phyloP scores from a whole-genome alignment of 2,888 invertebrate species.

The Salpingus planirostris region DNA sequence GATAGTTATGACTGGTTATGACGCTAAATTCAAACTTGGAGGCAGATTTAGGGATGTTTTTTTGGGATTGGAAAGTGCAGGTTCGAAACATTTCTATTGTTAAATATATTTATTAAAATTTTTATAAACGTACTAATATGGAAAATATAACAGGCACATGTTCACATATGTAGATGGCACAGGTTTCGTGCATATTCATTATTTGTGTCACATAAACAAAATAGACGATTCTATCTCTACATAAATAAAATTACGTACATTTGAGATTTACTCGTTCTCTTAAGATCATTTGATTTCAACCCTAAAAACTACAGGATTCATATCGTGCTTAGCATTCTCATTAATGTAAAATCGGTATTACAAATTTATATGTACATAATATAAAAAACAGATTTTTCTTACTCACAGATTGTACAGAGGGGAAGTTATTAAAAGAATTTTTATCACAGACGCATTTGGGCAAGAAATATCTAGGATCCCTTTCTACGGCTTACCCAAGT shows the following conservation, averaged over 20 bases:
- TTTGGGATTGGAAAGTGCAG: no score
- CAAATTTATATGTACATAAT: constrained; percentile 11
- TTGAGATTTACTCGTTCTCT: constrained; percentile 22
- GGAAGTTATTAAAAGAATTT: constrained; percentile 23
- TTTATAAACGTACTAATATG: constrained; percentile 33
- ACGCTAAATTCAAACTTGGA: no score
- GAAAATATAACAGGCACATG: constrained; percentile 32
- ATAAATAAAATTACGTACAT: constrained; percentile 26
- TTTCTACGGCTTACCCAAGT: constrained; percentile 10
- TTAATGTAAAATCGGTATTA: constrained; percentile 1
- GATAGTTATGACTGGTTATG: no score
- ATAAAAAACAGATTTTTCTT: constrained; percentile 7
- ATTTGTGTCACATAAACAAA: no score
- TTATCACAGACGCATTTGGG: constrained; percentile 40
- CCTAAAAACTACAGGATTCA: constrained; percentile 15
- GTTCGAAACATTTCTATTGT: no score
- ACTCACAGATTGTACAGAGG: no score
- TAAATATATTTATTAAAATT: constrained; percentile 36
- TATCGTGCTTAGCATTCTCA: constrained; percentile 7
- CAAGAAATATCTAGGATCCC: constrained; percentile 36
- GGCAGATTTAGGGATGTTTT: no score
- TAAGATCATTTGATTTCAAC: constrained; percentile 14
- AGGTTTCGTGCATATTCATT: constrained; percentile 31
- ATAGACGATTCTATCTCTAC: constrained; percentile 23
- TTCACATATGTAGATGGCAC: constrained; percentile 34